Evolutionary conservation across 2,888 invertebrate genomes (phyloP).

Genomic region (Cerastis rubricosa): DNA sequence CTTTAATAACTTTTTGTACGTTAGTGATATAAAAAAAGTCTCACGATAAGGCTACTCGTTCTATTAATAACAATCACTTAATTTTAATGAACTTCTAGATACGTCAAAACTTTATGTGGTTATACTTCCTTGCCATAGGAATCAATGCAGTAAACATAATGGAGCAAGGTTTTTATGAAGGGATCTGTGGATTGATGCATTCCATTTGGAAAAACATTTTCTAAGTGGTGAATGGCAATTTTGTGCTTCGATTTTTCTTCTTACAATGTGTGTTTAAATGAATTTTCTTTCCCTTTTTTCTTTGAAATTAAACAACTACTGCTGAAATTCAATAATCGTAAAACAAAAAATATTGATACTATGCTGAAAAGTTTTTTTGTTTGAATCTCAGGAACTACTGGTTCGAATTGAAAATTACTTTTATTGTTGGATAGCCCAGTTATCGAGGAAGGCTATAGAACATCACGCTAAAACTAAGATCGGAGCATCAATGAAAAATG

Average conservation of each 20-base stretch:
- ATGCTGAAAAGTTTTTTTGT: too few species aligned
- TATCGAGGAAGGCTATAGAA: too few species aligned
- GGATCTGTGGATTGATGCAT: neutral
- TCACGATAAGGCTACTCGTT: conserved; percentile 39
- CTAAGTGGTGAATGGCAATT: neutral
- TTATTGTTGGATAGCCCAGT: too few species aligned
- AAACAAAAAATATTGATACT: too few species aligned
- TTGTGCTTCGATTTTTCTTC: neutral
- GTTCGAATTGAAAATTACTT: too few species aligned
- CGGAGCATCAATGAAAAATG: too few species aligned
- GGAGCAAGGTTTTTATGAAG: neutral
- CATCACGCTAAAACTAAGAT: too few species aligned
- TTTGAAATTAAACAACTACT: neutral
- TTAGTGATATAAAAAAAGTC: conserved; percentile 46
- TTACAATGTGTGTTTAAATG: neutral
- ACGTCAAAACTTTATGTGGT: conserved; percentile 6
- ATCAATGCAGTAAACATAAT: neutral
- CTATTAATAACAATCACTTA: conserved; percentile 2
- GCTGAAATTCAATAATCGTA: neutral
- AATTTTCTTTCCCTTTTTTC: neutral
- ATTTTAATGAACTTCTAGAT: conserved; percentile 8
- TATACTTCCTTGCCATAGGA: neutral
- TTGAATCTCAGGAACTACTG: too few species aligned
- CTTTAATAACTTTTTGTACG: conserved; percentile 39
- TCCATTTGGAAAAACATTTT: neutral